phyloP scores from a whole-genome alignment of 2,113 vertebrate genomes.

The Cinclus mexicanus region DNA sequence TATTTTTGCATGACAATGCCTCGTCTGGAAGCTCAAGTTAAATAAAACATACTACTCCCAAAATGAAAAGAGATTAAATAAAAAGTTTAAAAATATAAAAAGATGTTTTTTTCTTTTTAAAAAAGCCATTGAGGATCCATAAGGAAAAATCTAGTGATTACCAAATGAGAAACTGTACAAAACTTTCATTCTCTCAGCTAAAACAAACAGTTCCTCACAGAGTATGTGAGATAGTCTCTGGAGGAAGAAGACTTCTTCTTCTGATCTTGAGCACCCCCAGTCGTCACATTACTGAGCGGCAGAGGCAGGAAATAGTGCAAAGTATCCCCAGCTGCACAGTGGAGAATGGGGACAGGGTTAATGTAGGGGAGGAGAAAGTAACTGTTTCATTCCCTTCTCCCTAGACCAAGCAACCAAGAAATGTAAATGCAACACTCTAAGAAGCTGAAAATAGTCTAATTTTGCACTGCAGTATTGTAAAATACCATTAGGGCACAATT shows the following conservation, averaged over 20 bases:
- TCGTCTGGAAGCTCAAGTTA: not conserved
- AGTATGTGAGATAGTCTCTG: not conserved
- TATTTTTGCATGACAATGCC: not conserved
- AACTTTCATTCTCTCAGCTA: constrained; percentile 26
- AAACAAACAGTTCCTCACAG: constrained; percentile 27
- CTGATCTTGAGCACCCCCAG: constrained; percentile 60
- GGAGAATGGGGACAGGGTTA: constrained; percentile 5
- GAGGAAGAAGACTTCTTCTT: constrained; percentile 31
- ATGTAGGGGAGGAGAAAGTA: not conserved
- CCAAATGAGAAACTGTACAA: not conserved
- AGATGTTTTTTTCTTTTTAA: not conserved
- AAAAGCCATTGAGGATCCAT: not conserved
- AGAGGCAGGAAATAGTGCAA: constrained; percentile 12
- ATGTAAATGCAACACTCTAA: not conserved
- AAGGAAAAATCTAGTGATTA: not conserved
- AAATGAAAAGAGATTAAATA: not conserved
- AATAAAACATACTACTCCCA: not conserved
- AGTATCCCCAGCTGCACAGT: not conserved
- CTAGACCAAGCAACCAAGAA: not conserved
- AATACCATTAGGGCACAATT: not conserved
- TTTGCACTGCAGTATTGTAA: not conserved
- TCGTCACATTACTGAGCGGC: constrained; percentile 28
- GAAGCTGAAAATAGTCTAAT: not conserved
- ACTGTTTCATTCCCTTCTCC: not conserved
- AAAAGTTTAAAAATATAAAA: not conserved